A percentile compares a stretch with the other conserved stretches of the same genome.
Conservation (phyloP, 2,113 vertebrate genomes). For the Petromus typicus region DNA sequence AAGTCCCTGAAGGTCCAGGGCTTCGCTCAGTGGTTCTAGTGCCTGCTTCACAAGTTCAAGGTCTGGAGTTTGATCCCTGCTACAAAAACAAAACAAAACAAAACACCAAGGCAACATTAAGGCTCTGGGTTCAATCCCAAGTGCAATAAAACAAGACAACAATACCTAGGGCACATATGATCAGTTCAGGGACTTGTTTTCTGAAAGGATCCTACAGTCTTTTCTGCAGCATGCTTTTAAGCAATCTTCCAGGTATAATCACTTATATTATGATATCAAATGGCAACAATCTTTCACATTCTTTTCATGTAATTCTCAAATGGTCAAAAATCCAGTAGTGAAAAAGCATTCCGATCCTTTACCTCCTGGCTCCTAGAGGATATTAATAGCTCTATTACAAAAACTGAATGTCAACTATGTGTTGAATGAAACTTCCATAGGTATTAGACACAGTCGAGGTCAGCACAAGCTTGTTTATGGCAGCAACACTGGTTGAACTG, state of each 20-base stretch:
- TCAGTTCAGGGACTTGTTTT: background rate
- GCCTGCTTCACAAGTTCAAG: too few relatives aligned
- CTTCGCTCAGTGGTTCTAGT: too few relatives aligned
- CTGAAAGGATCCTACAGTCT: constrained; percentile 26
- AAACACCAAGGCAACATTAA: background rate
- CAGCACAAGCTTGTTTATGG: constrained; percentile 97
- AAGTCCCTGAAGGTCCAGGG: background rate
- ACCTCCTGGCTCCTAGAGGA: constrained; percentile 95
- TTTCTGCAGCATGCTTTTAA: background rate
- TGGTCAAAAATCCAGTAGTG: constrained; percentile 66
- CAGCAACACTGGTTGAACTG: constrained; percentile 81
- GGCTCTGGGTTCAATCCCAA: background rate
- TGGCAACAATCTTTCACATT: background rate
- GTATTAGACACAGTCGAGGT: constrained; percentile 95
- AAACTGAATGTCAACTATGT: constrained; percentile 96
- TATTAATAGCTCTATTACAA: constrained; percentile 94
- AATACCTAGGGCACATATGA: constrained; percentile 26
- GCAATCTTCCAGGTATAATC: background rate
- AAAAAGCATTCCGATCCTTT: constrained; percentile 97
- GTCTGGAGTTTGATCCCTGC: too few relatives aligned
- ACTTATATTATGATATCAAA: background rate
- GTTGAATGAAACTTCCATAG: constrained; percentile 97
- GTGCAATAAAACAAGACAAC: background rate
- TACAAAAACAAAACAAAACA: too few relatives aligned
- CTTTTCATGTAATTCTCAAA: background rate